These are phyloP conservation scores for Cinara cedri DNA, from an alignment of 2,888 invertebrate genomes.

Conservation along the genomic window DNA sequence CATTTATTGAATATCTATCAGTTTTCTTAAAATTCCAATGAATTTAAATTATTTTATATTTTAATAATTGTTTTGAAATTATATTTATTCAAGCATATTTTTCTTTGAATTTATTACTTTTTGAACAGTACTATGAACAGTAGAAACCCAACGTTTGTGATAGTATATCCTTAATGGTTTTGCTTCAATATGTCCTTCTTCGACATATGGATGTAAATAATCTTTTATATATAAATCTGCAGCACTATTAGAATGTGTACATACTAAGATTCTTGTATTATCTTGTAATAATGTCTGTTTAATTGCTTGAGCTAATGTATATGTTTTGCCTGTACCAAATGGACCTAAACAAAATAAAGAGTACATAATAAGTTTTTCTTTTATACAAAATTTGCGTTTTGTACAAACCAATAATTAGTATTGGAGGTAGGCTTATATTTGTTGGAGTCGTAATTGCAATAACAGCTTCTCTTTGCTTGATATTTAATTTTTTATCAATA, in stretches of 20 bases:
- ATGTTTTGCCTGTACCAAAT: slow-evolving; percentile 88
- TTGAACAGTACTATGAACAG: slow-evolving; percentile 74
- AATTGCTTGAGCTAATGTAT: slow-evolving; percentile 78
- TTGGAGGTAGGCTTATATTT: slow-evolving; percentile 71
- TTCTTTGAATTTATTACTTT: slow-evolving; percentile 64
- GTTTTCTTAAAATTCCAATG: slow-evolving; percentile 1
- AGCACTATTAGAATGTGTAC: slow-evolving; percentile 86
- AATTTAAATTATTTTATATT: background rate
- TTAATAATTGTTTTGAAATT: background rate
- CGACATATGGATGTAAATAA: slow-evolving; percentile 79
- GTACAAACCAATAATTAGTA: slow-evolving; percentile 69
- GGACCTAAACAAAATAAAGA: slow-evolving; percentile 65
- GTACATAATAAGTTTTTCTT: slow-evolving; percentile 8
- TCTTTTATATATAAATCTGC: slow-evolving; percentile 85
- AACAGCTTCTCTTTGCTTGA: slow-evolving; percentile 80
- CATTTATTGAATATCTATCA: no score
- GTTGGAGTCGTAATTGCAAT: slow-evolving; percentile 75
- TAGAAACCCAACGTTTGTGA: slow-evolving; percentile 78
- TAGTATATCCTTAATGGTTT: slow-evolving; percentile 80
- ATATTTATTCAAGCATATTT: background rate
- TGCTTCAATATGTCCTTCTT: slow-evolving; percentile 71
- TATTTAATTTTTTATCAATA: slow-evolving; percentile 69
- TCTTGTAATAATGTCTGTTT: slow-evolving; percentile 71
- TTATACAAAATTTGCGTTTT: background rate
- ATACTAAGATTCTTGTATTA: slow-evolving; percentile 75